Evolutionary conservation across 2,113 vertebrate genomes (phyloP), one percentile per base, ranked within the genome.

Genomic region (Pogona vitticeps): DNA sequence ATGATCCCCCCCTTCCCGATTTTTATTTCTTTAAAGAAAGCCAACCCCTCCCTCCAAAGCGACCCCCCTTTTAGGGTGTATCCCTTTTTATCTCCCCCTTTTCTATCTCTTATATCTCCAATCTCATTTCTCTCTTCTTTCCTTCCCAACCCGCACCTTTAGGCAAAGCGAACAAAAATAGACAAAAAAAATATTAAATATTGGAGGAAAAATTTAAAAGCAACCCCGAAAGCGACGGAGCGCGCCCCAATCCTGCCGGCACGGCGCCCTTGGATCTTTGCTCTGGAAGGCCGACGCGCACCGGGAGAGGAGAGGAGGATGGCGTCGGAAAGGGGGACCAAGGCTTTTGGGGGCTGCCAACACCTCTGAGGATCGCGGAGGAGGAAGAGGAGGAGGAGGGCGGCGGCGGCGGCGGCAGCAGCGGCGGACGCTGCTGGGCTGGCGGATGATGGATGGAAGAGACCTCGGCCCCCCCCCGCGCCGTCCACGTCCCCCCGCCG

Each of bases 401-500:
- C n/a, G 92, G 88, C 85, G 94, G 75, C 28, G 88, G 84, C 59
- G 78, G 89, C 72, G 56, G 40, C 31, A 1, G 28, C 6, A n/a
- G n/a, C n/a, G n/a, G n/a, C n/a, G n/a, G n/a, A n/a, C n/a, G n/a
- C n/a, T n/a, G n/a, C n/a, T n/a, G 89, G 21, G 87, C 90, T 72
- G 89, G 96, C 96, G 96, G 97, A 98, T 96, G 97, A 99, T 99
- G 98, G 98, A 99, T 98, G 98, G 98, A 97, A 97, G 98, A 97
- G 98, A 99, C 97, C 98, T 98, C 93, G 98, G 98, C 96, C 97
- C 96, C 93, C n/a, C 98, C 97, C 93, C 97, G 98, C 96, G 97
- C 98, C 89, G 98, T 98, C 91, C 98, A 98, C 93, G 97, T 97
- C 76, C 98, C 98, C 84, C 96, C 96, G 86, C 97, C 98, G 85